These are phyloP conservation scores for Helleia helle DNA, from an alignment of 2,888 invertebrate species.

Conservation along the genomic window DNA sequence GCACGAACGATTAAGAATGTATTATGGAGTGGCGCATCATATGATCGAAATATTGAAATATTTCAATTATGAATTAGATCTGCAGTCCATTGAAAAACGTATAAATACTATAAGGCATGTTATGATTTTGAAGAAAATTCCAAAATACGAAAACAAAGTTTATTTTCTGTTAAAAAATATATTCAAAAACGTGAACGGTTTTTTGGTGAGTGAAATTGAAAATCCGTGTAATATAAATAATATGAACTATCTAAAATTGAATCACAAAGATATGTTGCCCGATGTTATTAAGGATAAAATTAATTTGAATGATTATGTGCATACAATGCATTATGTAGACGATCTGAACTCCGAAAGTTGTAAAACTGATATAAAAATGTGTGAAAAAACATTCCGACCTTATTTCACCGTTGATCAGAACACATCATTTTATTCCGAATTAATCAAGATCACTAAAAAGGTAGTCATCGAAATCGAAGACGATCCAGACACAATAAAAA, in stretches of 20 bases:
- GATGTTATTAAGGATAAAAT: conserved; percentile 24
- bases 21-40: conserved; percentile 23
- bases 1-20: conserved; percentile 31
- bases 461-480: conserved; percentile 22
- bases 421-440: conserved; percentile 28
- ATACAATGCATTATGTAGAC: conserved; percentile 23
- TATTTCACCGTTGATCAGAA: conserved; percentile 25
- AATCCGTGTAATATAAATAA: conserved; percentile 26
- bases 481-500: conserved; percentile 19
- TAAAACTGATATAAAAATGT: conserved; percentile 18
- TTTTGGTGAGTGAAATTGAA: conserved; percentile 29
- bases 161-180: conserved; percentile 28
- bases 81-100: conserved; percentile 25
- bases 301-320: conserved; percentile 27
- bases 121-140: conserved; percentile 29
- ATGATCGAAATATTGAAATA: conserved; percentile 33
- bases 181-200: conserved; percentile 29
- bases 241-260: conserved; percentile 30
- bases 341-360: conserved; percentile 6
- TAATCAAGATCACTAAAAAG: conserved; percentile 22
- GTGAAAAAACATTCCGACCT: conserved; percentile 28
- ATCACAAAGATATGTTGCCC: conserved; percentile 26
- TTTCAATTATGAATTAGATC: conserved; percentile 29
- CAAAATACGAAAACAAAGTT: conserved; percentile 22
- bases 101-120: conserved; percentile 28